A percentile compares a stretch with the other conserved stretches of the same genome.
These are phyloP conservation scores for Ganaspis brasiliensis DNA, from an alignment of 2,888 invertebrate species.

Conservation along the genomic window DNA sequence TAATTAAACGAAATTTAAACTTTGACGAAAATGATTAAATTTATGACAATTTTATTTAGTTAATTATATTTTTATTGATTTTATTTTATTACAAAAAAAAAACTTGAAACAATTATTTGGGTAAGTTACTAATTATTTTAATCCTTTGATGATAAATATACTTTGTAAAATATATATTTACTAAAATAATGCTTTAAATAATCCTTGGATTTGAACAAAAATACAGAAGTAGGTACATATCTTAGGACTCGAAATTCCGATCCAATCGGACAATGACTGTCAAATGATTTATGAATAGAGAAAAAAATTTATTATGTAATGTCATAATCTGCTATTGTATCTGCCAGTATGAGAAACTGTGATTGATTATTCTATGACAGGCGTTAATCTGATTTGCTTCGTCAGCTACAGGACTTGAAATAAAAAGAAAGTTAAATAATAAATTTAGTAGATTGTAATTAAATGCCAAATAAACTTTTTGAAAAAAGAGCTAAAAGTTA, in stretches of 20 bases:
- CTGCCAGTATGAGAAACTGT: constrained; percentile 56
- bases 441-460: too few relatives aligned
- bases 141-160: too few relatives aligned
- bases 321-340: constrained; percentile 64
- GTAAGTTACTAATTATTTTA: too few relatives aligned
- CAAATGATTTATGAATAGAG: constrained; percentile 49
- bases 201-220: constrained; percentile 41
- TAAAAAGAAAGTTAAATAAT: background rate
- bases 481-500: too few relatives aligned
- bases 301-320: constrained; percentile 56
- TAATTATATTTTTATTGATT: too few relatives aligned
- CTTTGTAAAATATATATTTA: too few relatives aligned
- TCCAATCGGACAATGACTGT: constrained; percentile 42
- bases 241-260: background rate
- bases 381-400: constrained; percentile 63
- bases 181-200: background rate
- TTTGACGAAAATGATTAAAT: too few relatives aligned
- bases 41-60: too few relatives aligned
- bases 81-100: too few relatives aligned
- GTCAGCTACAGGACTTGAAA: constrained; percentile 39
- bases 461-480: too few relatives aligned
- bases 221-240: constrained; percentile 39
- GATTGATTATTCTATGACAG: constrained; percentile 59
- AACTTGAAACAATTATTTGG: too few relatives aligned
- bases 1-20: too few relatives aligned